Percentiles rank a stretch among this genome's conserved stretches.
phyloP scores from a whole-genome alignment of 2,113 vertebrate genomes.

The Ascaphus truei region DNA sequence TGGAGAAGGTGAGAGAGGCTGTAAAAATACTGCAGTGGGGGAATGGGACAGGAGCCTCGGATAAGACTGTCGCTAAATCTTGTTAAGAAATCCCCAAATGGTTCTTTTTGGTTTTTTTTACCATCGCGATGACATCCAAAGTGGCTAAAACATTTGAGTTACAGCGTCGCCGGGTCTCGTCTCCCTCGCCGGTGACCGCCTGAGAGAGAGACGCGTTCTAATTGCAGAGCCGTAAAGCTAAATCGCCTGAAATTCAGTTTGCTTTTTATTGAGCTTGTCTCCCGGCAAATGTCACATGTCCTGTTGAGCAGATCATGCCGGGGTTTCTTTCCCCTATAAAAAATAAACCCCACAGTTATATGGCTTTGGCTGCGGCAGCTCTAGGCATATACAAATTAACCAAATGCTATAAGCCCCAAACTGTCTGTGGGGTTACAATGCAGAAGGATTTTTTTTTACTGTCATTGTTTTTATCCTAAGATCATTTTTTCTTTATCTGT shows the following conservation, averaged over 20 bases:
- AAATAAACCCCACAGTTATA: too few relatives aligned
- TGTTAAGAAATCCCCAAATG: slow-evolving; percentile 30
- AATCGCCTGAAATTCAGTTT: slow-evolving; percentile 10
- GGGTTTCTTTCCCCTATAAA: too few relatives aligned
- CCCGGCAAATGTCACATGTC: slow-evolving; percentile 17
- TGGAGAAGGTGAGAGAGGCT: slow-evolving; percentile 6
- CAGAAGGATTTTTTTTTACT: too few relatives aligned
- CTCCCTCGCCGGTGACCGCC: neutral
- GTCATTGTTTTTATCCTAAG: too few relatives aligned
- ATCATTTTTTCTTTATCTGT: too few relatives aligned
- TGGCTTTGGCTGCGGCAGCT: too few relatives aligned
- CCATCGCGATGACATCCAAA: slow-evolving; percentile 1
- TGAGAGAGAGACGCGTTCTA: neutral
- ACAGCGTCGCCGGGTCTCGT: slow-evolving; percentile 6
- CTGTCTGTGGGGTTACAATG: too few relatives aligned
- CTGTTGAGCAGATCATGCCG: slow-evolving; percentile 10
- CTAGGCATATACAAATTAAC: too few relatives aligned
- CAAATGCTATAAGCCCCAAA: too few relatives aligned
- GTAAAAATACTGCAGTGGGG: slow-evolving; percentile 11
- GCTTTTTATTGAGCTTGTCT: slow-evolving; percentile 23
- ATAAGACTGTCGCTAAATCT: slow-evolving; percentile 17
- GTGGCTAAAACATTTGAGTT: slow-evolving; percentile 16
- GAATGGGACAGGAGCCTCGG: neutral
- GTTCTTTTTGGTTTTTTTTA: slow-evolving; percentile 11
- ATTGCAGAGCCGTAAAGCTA: slow-evolving; percentile 3